Conservation (phyloP, 2,888 invertebrate genomes). For the Isoperla grammatica region DNA sequence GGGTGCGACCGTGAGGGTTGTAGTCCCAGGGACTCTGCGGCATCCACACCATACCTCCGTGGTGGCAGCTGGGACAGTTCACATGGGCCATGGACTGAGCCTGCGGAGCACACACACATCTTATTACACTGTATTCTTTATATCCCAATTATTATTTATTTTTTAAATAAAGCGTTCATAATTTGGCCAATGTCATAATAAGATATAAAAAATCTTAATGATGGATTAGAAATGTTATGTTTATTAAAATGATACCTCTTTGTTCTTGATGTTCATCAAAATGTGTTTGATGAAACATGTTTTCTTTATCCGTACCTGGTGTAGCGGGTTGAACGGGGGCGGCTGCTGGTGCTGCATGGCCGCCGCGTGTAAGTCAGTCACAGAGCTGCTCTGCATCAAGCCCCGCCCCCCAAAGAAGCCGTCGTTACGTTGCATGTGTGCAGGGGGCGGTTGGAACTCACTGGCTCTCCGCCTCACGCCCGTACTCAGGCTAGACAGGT, state of each 20-base stretch:
- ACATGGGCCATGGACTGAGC: slow-evolving; percentile 67
- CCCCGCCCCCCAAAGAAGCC: slow-evolving; percentile 23
- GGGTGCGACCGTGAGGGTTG: slow-evolving; percentile 37
- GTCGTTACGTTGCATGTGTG: slow-evolving; percentile 11
- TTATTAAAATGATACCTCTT: no score
- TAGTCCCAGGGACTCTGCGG: slow-evolving; percentile 35
- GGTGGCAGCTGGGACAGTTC: slow-evolving; percentile 52
- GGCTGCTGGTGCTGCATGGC: slow-evolving; percentile 15
- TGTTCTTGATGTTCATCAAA: no score
- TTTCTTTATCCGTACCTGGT: no score
- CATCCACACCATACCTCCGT: slow-evolving; percentile 39
- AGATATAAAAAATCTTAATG: slow-evolving; percentile 3
- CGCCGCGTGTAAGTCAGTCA: slow-evolving; percentile 26
- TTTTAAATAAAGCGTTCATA: slow-evolving; percentile 11
- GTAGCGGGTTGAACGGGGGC: slow-evolving; percentile 42
- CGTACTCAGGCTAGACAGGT: slow-evolving; percentile 25
- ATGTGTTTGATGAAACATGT: no score
- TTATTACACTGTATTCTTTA: not conserved
- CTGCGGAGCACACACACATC: slow-evolving; percentile 42
- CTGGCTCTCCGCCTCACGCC: slow-evolving; percentile 24
- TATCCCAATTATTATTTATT: not conserved
- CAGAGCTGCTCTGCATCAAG: slow-evolving; percentile 24
- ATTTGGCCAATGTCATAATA: slow-evolving; percentile 2
- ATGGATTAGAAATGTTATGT: not conserved
- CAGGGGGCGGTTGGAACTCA: slow-evolving; percentile 19